Percentiles rank a stretch among this genome's conserved stretches.
Conservation (phyloP, 2,888 invertebrate genomes). For the Ligdia adustata region DNA sequence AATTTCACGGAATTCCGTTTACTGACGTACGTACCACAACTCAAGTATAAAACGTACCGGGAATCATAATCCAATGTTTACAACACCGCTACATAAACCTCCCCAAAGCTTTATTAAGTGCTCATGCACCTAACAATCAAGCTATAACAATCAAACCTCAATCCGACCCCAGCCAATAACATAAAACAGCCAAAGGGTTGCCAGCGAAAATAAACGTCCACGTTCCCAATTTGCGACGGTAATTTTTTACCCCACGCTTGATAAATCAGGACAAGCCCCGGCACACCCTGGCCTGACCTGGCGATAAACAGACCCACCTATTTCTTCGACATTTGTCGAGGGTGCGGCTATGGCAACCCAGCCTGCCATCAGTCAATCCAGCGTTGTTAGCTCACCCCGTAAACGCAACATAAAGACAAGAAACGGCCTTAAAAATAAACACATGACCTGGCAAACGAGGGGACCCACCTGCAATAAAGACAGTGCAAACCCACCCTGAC, state of each 20-base stretch:
- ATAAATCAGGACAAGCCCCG: slow-evolving; percentile 69
- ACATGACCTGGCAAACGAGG: slow-evolving; percentile 73
- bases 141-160: slow-evolving; percentile 29
- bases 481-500: slow-evolving; percentile 70
- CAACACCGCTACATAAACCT: slow-evolving; percentile 16
- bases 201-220: slow-evolving; percentile 48
- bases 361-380: slow-evolving; percentile 65
- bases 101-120: slow-evolving; percentile 32
- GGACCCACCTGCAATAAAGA: slow-evolving; percentile 73
- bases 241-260: slow-evolving; percentile 56
- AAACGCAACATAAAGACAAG: slow-evolving; percentile 73
- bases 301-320: slow-evolving; percentile 63
- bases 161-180: slow-evolving; percentile 26
- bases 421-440: slow-evolving; percentile 79
- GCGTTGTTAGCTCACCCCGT: slow-evolving; percentile 63
- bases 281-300: slow-evolving; percentile 67
- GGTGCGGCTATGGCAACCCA: slow-evolving; percentile 64
- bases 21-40: too few relatives aligned
- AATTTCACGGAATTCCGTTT: too few relatives aligned
- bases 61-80: not conserved
- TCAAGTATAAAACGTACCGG: too few relatives aligned
- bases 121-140: slow-evolving; percentile 37
- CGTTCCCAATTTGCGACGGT: slow-evolving; percentile 58
- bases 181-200: slow-evolving; percentile 37
- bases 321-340: slow-evolving; percentile 69